Evolutionary conservation across 2,113 vertebrate genomes (phyloP).

Genomic region (Dipodomys ordii): DNA sequence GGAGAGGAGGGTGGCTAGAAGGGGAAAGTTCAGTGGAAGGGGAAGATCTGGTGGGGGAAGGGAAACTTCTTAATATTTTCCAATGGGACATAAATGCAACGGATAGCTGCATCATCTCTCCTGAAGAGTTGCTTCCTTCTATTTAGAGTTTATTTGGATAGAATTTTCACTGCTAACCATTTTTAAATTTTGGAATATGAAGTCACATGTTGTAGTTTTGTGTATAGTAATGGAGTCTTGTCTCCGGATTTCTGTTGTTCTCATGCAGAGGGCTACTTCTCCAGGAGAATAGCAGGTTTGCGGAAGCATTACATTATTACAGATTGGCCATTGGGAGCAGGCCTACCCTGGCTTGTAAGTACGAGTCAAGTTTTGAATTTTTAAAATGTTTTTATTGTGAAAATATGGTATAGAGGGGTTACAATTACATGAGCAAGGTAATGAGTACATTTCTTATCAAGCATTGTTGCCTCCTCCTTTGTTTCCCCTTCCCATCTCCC

Average conservation of each 20-base stretch:
- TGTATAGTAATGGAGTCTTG: background rate
- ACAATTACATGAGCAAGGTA: too few species aligned
- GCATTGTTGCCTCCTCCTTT: too few species aligned
- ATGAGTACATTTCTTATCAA: too few species aligned
- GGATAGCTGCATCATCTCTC: slow-evolving; percentile 56
- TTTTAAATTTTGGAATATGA: background rate
- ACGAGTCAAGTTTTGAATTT: slow-evolving; percentile 68
- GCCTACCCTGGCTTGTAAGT: slow-evolving; percentile 99
- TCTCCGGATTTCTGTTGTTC: slow-evolving; percentile 25
- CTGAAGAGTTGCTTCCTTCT: slow-evolving; percentile 67
- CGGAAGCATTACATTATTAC: slow-evolving; percentile 98
- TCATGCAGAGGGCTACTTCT: slow-evolving; percentile 95
- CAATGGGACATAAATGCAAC: slow-evolving; percentile 11
- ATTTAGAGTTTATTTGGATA: slow-evolving; percentile 59
- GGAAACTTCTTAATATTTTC: slow-evolving; percentile 54
- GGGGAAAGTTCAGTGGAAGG: background rate
- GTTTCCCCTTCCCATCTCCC: too few species aligned
- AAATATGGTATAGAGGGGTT: too few species aligned
- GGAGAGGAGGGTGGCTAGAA: background rate
- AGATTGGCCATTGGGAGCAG: slow-evolving; percentile 98
- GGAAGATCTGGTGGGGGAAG: background rate
- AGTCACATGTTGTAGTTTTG: slow-evolving; percentile 56
- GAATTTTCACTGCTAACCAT: too few species aligned
- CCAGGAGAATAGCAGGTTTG: slow-evolving; percentile 97
- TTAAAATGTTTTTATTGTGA: slow-evolving; percentile 26